Base-by-base conservation (phyloP, 2,113 vertebrate species). In the Mola mola region DNA sequence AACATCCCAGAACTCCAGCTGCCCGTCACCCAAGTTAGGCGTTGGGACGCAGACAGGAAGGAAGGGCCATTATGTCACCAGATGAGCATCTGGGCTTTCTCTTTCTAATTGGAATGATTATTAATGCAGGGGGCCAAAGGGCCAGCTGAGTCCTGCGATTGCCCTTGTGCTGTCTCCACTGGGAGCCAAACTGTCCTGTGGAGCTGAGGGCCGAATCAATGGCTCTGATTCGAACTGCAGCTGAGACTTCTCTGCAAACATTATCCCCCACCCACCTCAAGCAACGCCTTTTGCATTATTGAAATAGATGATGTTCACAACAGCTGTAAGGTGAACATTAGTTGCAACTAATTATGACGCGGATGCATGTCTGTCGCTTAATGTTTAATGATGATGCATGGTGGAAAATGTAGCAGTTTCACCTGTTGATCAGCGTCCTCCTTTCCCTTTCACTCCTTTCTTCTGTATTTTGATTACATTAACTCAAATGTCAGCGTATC, bases 201-300 rank as follows among this genome's bases (percentile, higher is more conserved):
- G 46, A 70, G 79, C 69, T 46, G 44, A 68, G 65, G 83, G 75
- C 47, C 77, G 75, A 88, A 88, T 89, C 89, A 85, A 88, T 88
- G 79, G 22, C 61, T 73, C 31, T 70, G 77, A 71, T 75, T 67
- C 40, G 65, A 49, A 46, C 59, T 65, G 68, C 89, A 90, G 86
- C 82, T 90, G 87, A 41, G 75, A 52, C 78, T 80, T 60, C 43
- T 65, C 64, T 13, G 6, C 43, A 47, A 75, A 82, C 70, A 82
- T 77, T 66, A 82, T 33, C 64, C 51, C 34, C 53, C 60, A 44
- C 74, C n/a, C n/a, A n/a, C n/a, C n/a, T n/a, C n/a, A n/a, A n/a
- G n/a, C n/a, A n/a, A 79, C 17, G 44, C 48, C 15, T 11, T 46
- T 57, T 70, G 37, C 43, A 37, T 71, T 46, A 78, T 73, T 87